Evolutionary conservation across 2,113 vertebrate genomes (phyloP), one percentile per base, ranked within the genome.

Genomic region (Tachuris rubrigastra): DNA sequence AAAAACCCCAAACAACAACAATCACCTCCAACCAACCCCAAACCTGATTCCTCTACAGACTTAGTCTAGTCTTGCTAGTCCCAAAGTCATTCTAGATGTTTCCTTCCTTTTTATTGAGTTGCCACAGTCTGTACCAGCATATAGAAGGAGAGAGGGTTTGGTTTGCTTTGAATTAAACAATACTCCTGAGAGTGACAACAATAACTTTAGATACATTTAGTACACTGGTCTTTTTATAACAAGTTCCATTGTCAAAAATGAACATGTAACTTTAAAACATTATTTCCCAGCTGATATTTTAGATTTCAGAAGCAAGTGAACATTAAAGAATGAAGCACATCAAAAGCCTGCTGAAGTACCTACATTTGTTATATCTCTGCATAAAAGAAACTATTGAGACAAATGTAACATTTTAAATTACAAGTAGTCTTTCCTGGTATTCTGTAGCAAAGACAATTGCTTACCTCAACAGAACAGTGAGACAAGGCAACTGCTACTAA

Each of bases 391-490:
- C 20, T 47, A 42, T 21, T 23, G 53, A 39, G 22, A 59, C 14
- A 67, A 63, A 60, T 10, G 14, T 12, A 62, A 31, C 3, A 53
- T 30, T 72, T 76, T 68, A 10, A 33, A 62, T 50, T 80, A 44
- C 35, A 87, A 83, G 14, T 6, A 85, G 23, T 11, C 14, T 66
- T 80, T 24, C 0, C 0, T 28, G 35, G 15, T 63, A 87, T 47
- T 75, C 14, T 37, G 18, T 30, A 89, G 52, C 14, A 86, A 78
- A 65, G 22, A 20, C 6, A 72, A 80, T 41, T 42, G 88, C 98
- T 97, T 96, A 99, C 99, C 99, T 99, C 99, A 79, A 99, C 98
- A 59, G 98, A 98, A 67, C 98, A 99, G 87, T 99, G 99, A 44
- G 99, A 99, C 92, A 99, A 98, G 2, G 99, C 99, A 52, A 99